These are phyloP conservation scores for Cherax quadricarinatus DNA, from an alignment of 1,140 invertebrate species.

Conservation along the genomic window DNA sequence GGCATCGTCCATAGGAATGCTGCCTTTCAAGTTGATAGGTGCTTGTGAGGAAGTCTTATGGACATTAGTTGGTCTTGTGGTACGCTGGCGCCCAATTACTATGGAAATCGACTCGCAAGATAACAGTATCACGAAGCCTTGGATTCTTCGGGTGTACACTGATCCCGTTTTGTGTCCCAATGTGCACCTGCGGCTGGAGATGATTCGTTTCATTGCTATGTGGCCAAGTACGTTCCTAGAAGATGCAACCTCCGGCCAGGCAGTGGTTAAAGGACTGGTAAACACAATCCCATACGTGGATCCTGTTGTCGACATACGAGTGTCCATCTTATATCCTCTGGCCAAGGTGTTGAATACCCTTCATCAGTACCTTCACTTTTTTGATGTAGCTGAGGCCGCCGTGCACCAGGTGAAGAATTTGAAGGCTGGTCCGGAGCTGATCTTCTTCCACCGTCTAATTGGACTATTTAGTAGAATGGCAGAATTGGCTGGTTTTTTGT, in stretches of 20 bases:
- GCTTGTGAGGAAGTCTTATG: background rate
- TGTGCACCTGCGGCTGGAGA: background rate
- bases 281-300: too few relatives aligned
- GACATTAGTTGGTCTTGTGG: background rate
- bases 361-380: background rate
- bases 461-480: background rate
- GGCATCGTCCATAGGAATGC: too few relatives aligned
- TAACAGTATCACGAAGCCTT: background rate
- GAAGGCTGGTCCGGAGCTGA: background rate
- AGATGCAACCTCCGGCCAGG: background rate
- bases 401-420: background rate
- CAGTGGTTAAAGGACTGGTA: background rate
- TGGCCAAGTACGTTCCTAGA: background rate
- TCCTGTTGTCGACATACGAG: background rate
- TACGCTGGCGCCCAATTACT: background rate
- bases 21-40: too few relatives aligned
- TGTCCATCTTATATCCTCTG: background rate
- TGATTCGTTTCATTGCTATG: background rate
- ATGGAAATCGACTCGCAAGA: background rate
- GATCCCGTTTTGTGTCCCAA: background rate
- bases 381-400: background rate
- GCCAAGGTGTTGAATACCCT: background rate
- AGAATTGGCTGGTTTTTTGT: too few relatives aligned
- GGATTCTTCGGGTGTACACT: background rate
- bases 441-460: background rate